Evolutionary conservation across 2,888 invertebrate species (phyloP).

Genomic region (Patella depressa): DNA sequence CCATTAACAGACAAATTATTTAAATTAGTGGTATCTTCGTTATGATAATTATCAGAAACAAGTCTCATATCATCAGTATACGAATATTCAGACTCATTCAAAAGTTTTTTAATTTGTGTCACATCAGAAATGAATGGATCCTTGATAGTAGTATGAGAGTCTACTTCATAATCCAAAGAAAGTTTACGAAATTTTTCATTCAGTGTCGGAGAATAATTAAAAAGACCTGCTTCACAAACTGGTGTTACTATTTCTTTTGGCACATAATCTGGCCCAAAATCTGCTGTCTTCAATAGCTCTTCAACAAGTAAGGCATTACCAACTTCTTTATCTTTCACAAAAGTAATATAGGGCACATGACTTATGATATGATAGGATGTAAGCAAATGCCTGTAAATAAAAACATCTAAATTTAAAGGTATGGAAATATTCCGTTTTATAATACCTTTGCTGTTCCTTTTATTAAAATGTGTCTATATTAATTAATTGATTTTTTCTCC

Average conservation of each 20-base stretch:
- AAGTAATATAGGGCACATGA: conserved; percentile 46
- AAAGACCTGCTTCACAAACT: background rate
- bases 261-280: conserved; percentile 48
- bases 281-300: conserved; percentile 43
- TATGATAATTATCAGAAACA: background rate
- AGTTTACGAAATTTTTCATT: too few relatives aligned
- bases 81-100: background rate
- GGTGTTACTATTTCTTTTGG: conserved; percentile 12
- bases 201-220: background rate
- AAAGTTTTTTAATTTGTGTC: background rate
- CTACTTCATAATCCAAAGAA: conserved; percentile 1
- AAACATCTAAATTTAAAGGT: background rate
- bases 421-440: too few relatives aligned
- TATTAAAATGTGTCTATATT: too few relatives aligned
- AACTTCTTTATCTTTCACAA: conserved; percentile 43
- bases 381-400: conserved; percentile 42
- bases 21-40: background rate
- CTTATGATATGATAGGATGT: conserved; percentile 45
- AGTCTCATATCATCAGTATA: background rate
- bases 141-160: background rate
- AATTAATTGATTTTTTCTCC: too few relatives aligned
- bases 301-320: conserved; percentile 38
- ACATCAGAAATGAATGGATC: background rate
- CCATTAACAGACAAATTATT: background rate
- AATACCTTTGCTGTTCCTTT: too few relatives aligned